Evolutionary conservation across 1,140 invertebrate species (phyloP).

Genomic region (Berghia stephanieae): DNA sequence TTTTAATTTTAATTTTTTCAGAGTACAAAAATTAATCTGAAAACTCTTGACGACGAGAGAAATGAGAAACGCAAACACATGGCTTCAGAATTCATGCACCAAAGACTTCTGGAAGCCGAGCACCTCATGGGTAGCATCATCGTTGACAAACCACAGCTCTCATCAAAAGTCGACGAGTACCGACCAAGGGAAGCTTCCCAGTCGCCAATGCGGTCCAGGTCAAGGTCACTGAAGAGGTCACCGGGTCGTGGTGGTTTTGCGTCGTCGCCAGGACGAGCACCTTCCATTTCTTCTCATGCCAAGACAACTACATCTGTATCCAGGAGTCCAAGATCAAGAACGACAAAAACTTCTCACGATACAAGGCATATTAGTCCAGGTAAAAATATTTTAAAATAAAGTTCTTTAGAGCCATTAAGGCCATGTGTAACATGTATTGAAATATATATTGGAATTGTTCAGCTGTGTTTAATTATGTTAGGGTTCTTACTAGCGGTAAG

Average conservation of each 20-base stretch:
- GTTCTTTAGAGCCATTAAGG: too few species aligned
- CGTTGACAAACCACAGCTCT: conserved; percentile 50
- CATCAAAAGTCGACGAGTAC: conserved; percentile 36
- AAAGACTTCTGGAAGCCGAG: conserved; percentile 50
- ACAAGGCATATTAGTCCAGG: too few species aligned
- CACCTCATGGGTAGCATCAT: conserved; percentile 53
- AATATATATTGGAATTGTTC: too few species aligned
- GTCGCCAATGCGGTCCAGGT: conserved; percentile 22
- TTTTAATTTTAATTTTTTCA: too few species aligned
- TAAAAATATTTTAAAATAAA: too few species aligned
- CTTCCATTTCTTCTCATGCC: conserved; percentile 26
- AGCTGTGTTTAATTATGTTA: too few species aligned
- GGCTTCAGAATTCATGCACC: conserved; percentile 42
- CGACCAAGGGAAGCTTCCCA: conserved; percentile 11
- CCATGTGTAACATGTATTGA: too few species aligned
- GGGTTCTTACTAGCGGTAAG: too few species aligned
- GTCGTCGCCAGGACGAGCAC: conserved; percentile 12
- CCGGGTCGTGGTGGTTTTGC: conserved; percentile 10
- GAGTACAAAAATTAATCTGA: conserved; percentile 19
- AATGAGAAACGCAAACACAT: conserved; percentile 39
- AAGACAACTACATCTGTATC: too few species aligned
- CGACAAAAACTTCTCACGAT: too few species aligned
- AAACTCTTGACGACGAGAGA: conserved; percentile 32
- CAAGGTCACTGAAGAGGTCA: conserved; percentile 14
- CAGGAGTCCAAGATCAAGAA: conserved; percentile 15